A percentile compares a stretch with the other conserved stretches of the same genome.
Conservation (phyloP, 2,888 invertebrate genomes). For the Cataglyphis albicans region DNA sequence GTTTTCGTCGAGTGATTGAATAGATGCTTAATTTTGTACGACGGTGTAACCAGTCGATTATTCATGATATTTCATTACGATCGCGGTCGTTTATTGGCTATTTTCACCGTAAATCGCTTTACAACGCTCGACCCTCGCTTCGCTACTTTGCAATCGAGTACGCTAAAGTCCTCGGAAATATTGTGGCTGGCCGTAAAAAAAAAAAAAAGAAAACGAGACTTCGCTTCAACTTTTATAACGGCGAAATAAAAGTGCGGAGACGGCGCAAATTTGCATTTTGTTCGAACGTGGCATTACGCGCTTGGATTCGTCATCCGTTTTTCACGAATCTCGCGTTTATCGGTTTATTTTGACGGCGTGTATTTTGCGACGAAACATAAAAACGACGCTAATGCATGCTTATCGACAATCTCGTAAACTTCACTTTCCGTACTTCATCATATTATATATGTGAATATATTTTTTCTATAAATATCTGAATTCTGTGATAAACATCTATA, state of each 20-base stretch:
- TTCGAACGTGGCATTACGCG: conserved; percentile 64
- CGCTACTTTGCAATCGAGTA: conserved; percentile 56
- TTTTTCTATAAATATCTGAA: conserved; percentile 26
- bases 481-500: conserved; percentile 23
- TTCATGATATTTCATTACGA: conserved; percentile 47
- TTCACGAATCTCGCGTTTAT: conserved; percentile 70
- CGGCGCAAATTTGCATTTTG: conserved; percentile 77
- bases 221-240: conserved; percentile 77
- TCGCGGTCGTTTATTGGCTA: conserved; percentile 59
- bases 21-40: conserved; percentile 43
- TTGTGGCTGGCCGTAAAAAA: conserved; percentile 72
- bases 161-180: conserved; percentile 77
- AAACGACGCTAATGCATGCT: conserved; percentile 51
- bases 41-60: conserved; percentile 34
- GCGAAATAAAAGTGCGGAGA: conserved; percentile 78
- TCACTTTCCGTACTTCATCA: conserved; percentile 30
- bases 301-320: conserved; percentile 79
- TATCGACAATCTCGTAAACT: conserved; percentile 50
- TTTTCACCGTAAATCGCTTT: conserved; percentile 65
- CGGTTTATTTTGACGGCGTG: conserved; percentile 55
- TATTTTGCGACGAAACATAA: conserved; percentile 53
- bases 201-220: conserved; percentile 63
- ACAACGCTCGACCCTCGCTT: conserved; percentile 51
- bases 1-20: conserved; percentile 11
- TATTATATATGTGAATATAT: neutral